Evolutionary conservation across 2,797 vertebrate genomes (phyloP).

Genomic region (Acanthiza pusilla): DNA sequence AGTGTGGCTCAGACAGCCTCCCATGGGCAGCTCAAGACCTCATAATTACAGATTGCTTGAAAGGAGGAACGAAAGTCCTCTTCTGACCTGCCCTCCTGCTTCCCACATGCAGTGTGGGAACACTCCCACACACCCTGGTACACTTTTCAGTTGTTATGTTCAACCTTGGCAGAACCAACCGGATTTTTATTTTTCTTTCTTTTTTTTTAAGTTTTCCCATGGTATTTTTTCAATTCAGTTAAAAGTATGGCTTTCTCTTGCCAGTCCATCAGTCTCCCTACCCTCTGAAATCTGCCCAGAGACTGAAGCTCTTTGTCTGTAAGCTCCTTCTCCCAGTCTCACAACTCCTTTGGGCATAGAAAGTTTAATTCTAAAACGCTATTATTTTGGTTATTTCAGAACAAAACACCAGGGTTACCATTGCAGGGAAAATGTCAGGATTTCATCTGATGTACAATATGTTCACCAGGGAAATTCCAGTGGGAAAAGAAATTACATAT

Average conservation of each 20-base stretch:
- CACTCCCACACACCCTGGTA: neutral
- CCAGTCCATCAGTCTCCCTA: neutral
- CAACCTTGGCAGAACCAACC: neutral
- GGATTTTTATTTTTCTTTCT: neutral
- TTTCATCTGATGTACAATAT: neutral
- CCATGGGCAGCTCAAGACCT: neutral
- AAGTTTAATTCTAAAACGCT: neutral
- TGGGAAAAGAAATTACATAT: neutral
- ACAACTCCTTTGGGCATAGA: neutral
- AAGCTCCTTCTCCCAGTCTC: neutral
- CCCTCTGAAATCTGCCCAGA: neutral
- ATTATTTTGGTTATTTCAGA: neutral
- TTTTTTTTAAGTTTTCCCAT: neutral
- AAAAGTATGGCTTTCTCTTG: neutral
- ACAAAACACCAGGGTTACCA: neutral
- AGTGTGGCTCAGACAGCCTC: neutral
- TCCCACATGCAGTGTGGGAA: neutral
- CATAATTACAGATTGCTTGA: neutral
- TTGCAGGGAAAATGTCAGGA: neutral
- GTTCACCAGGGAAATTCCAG: neutral
- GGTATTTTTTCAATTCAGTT: neutral
- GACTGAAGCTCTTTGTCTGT: neutral
- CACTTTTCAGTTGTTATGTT: neutral
- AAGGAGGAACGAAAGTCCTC: neutral
- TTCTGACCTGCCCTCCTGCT: neutral